Evolutionary conservation across 2,113 vertebrate species (phyloP), one percentile per base, ranked within the genome.

Genomic region (Nerophis lumbriciformis): DNA sequence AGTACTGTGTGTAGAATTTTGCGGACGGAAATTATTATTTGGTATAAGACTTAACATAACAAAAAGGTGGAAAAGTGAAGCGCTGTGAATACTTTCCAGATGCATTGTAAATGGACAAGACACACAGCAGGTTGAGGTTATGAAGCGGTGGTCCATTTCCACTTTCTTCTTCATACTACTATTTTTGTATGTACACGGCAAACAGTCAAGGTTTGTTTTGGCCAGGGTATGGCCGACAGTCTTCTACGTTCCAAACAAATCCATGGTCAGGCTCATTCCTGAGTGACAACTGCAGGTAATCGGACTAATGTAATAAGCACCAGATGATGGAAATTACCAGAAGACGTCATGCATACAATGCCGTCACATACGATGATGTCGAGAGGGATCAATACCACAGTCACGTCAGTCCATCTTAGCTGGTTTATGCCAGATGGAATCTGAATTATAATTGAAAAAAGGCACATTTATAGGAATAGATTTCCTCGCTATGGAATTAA

Each of bases 201-300:
- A 65, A 79, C 72, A 28, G 68, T 75, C 79, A 63, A 11, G 62
- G 78, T 86, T 83, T 86, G 64, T 77, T 82, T 85, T 89, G 87
- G 84, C 83, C 48, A 7, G 14, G 14, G 16, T 66, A 67, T 64
- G 73, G 65, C 70, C 71, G 72, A 81, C 73, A 76, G 73, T 78
- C 80, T 81, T 75, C 75, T 73, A 79, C 75, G 82, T 84, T 84
- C 80, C 83, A 85, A 89, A 83, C 69, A 82, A 77, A 76, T 88
- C 67, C 54, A 51, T 14, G 44, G 36, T 54, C 42, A 45, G 42
- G 47, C 53, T 62, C 11, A 37, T 48, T 52, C 67, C 48, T 44
- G 68, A 47, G 8, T 62, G 65, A 58, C 16, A 8, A 73, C 62
- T 53, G 36, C 66, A 80, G 75, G 73, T 83, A 82, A 79, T 80